Conservation (phyloP, 1,140 invertebrate species). For the Phocides pigmalion region DNA sequence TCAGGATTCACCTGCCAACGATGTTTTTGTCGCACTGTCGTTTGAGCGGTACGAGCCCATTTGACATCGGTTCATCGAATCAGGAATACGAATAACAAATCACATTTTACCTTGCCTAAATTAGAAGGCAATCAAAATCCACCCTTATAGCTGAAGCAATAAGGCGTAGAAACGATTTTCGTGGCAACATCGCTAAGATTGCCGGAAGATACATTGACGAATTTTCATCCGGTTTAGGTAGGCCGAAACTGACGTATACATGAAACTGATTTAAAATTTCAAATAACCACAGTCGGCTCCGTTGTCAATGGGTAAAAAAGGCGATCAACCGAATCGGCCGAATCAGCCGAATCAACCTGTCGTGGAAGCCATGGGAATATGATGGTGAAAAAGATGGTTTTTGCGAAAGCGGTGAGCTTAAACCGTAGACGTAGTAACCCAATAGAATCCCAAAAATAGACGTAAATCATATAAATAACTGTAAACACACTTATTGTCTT, state of each 20-base stretch:
- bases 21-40: constrained; percentile 55
- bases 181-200: background rate
- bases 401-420: constrained; percentile 14
- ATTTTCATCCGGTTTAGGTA: constrained; percentile 55
- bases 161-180: background rate
- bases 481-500: no score
- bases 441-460: no score
- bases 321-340: constrained; percentile 42
- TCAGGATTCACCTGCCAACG: constrained; percentile 61
- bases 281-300: constrained; percentile 51
- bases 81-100: constrained; percentile 46
- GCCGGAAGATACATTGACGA: constrained; percentile 51
- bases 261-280: constrained; percentile 61
- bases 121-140: background rate
- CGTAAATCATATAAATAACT: no score
- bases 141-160: background rate
- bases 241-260: constrained; percentile 59
- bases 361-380: constrained; percentile 41
- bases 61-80: constrained; percentile 63
- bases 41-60: constrained; percentile 47
- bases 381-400: constrained; percentile 36
- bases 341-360: constrained; percentile 46
- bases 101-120: background rate
- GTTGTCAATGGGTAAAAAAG: constrained; percentile 52
- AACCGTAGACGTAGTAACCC: no score